Base-by-base conservation (phyloP, 2,797 vertebrate genomes). In the Coregonus sp. region DNA sequence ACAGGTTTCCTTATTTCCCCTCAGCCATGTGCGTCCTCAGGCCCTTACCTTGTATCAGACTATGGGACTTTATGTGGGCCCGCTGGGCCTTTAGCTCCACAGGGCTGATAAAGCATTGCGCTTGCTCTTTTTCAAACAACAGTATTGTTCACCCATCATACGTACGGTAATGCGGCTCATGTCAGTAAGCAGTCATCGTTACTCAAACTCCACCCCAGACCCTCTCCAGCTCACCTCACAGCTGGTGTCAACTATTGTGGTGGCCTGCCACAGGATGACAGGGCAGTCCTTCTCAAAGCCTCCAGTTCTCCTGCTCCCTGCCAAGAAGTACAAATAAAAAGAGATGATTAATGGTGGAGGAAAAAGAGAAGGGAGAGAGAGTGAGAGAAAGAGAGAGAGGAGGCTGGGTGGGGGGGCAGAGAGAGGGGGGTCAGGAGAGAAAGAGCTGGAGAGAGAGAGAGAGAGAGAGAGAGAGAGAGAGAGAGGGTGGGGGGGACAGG, bases 221-320 rank as follows among this genome's bases (percentile, higher is more conserved):
- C 15, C 75, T 33, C 29, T 76, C 73, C 76, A 47, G 40, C 56
- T 59, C 56, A 9, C 37, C 78, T 83, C 73, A 20, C 80, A 79
- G 78, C 70, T 80, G 77, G 73, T 76, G 72, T 77, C 69, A 80
- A 78, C 72, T 81, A 56, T 75, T 80, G 59, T 51, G 78, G 61
- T 63, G 75, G 71, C 85, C 78, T 2, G 56, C 73, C 75, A 66
- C 74, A 80, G 51, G 72, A 70, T 73, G 67, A n/a, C 56, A 59
- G n/a, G 18, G 54, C 16, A 70, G 78, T 72, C 51, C 54, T 73
- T 35, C 73, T 67, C 74, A 25, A 40, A 71, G 66, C 14, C 66
- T 50, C 2, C 37, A 51, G 16, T 12, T 18, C 14, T 5, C 67
- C 70, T 14, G 20, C 51, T 29, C 65, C 40, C 18, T 47, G 40